These are phyloP conservation scores for Montifringilla adamsi DNA, from an alignment of 2,113 vertebrate genomes.

Conservation along the genomic window DNA sequence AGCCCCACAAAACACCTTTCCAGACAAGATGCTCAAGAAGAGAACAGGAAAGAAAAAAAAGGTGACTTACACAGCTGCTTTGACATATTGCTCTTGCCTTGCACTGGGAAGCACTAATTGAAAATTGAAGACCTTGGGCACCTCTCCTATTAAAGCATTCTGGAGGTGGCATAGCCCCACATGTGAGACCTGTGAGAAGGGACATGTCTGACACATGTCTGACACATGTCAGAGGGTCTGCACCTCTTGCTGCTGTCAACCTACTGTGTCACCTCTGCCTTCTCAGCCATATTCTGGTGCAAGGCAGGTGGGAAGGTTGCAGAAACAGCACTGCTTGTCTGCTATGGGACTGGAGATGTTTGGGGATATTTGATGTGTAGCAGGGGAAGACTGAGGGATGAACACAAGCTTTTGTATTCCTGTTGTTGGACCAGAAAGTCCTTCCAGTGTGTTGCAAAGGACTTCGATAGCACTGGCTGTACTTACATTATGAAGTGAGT, in stretches of 20 bases:
- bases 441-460: background rate
- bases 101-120: background rate
- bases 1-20: background rate
- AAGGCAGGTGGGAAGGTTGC: background rate
- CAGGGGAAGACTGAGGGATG: background rate
- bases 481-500: background rate
- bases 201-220: fast-evolving
- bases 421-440: background rate
- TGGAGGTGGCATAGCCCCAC: background rate
- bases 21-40: background rate
- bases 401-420: background rate
- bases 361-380: background rate
- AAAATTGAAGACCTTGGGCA: background rate
- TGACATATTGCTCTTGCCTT: background rate
- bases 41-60: background rate
- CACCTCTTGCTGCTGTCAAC: background rate
- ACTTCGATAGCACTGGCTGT: background rate
- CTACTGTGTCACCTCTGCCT: background rate
- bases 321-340: background rate
- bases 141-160: background rate
- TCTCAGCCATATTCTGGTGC: background rate
- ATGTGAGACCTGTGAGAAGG: background rate
- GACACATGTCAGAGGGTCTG: background rate
- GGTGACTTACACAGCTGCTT: background rate
- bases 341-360: fast-evolving